These are phyloP conservation scores for Nibea albiflora DNA, from an alignment of 2,113 vertebrate species.

Conservation along the genomic window DNA sequence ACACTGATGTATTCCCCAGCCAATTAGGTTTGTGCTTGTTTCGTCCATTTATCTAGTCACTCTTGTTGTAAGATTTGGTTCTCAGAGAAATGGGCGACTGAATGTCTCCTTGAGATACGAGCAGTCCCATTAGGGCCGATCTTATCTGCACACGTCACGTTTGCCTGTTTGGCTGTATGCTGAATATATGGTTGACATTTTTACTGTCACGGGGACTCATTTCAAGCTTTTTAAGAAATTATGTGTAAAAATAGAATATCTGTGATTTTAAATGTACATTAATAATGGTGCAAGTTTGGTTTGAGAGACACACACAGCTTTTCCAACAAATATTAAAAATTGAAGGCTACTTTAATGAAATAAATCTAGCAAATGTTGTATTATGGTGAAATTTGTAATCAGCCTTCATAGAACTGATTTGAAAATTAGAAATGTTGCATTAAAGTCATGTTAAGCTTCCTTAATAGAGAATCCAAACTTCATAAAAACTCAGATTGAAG, in stretches of 20 bases:
- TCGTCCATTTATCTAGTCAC: slow-evolving; percentile 36
- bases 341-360: background rate
- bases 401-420: background rate
- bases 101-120: slow-evolving; percentile 71
- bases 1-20: slow-evolving; percentile 1
- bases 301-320: background rate
- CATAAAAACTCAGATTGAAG: too few relatives aligned
- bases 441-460: background rate
- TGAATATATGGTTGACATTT: background rate
- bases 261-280: background rate
- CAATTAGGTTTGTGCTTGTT: slow-evolving; percentile 49
- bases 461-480: background rate
- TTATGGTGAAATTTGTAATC: background rate
- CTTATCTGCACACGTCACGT: slow-evolving; percentile 42
- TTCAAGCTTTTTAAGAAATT: background rate
- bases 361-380: background rate
- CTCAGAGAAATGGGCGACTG: slow-evolving; percentile 65
- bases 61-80: slow-evolving; percentile 52
- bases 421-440: background rate
- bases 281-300: background rate
- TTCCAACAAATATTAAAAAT: background rate
- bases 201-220: background rate
- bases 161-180: slow-evolving; percentile 4
- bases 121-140: slow-evolving; percentile 64
- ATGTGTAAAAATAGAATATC: background rate